Base-by-base conservation (phyloP, 2,113 vertebrate species). In the Uropsilus gracilis region DNA sequence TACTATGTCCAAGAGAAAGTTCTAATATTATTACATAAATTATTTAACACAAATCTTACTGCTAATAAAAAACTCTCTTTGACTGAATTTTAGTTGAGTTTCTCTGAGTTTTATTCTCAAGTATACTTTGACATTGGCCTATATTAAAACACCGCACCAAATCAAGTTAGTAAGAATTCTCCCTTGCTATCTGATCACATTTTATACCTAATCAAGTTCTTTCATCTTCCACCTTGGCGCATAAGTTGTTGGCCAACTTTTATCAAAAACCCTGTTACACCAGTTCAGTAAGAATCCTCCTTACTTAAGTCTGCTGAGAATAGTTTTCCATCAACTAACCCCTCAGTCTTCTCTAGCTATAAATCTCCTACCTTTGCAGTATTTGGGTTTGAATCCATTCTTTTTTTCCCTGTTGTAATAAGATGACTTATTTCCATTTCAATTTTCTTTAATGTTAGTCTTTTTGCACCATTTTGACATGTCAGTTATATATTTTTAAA, bases 31-130 rank as follows among this genome's bases (percentile, higher is more conserved):
- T 55, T 84, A 71, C 10, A 66, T 76, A 4, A 87, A 88, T 34
- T 81, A 59, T 42, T 55, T 90, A 66, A 81, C 82, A 82, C 72
- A 94, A 91, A 48, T 13, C 7, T 90, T 39, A 76, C 4, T 83
- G 86, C 30, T 80, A 50, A 92, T n/a, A 90, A 39, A 86, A 3
- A 12, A 17, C 44, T 50, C 48, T 80, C 37, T 11, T 76, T 77
- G 32, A 48, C 2, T 20, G 32, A 57, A 63, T 18, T 39, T 80
- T 42, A 44, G n/a, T n/a, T n/a, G n/a, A n/a, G n/a, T n/a, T n/a
- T n/a, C n/a, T n/a, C 37, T 69, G 42, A 73, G 39, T 24, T 24
- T 2, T 69, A 61, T 78, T 44, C 44, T 77, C 12, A 13, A 87
- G 11, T 80, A 11, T 48, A 14, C 53, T 8, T 86, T 68, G 17